Base-by-base conservation (phyloP, 1,140 invertebrate genomes). In the Rhyzopertha dominica region DNA sequence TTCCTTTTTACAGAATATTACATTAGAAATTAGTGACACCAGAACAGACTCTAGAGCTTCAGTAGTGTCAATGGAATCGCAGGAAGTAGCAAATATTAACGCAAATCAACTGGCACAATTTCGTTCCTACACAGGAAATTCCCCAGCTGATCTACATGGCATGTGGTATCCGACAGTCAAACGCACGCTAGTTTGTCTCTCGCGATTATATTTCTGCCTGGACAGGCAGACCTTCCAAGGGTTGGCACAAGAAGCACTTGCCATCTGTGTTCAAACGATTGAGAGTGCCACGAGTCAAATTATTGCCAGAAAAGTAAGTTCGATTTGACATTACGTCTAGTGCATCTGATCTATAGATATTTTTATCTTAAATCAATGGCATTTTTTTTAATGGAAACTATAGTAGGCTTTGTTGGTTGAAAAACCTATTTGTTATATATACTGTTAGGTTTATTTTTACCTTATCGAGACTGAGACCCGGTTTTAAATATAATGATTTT, bases 161-260 rank as follows among this genome's bases (percentile, higher is more conserved):
- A 96, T 99, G 93, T 99, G 96, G 96, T 99, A 98, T 73, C 96
- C 96, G 0, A 95, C 91, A 0, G 92, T 99, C 0, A 75, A 95
- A 10, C 73, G 96, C 35, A 96, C 95, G 0, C 68, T 99, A 5
- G 87, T 98, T 17, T 98, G 94, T 60, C 70, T 99, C 1, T 97
- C 94, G 0, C 85, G 97, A 51, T 73, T 99, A 0, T 98, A 96
- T 69, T 76, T 95, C 40, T 98, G 95, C 67, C 79, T 99, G 4
- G 95, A 98, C 70, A 82, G 84, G 55, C 82, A 87, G 44, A 96
- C 95, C 22, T 99, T 99, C 67, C 92, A 98, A 73, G 89, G 91
- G 0, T 68, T 98, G 9, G 96, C 95, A 2, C 93, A 97, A 65
- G 95, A 99, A 72, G 90, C 94, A 0, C 79, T 98, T 13, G 80